Conservation (phyloP, 2,888 invertebrate species). For the Brenthis hecate region DNA sequence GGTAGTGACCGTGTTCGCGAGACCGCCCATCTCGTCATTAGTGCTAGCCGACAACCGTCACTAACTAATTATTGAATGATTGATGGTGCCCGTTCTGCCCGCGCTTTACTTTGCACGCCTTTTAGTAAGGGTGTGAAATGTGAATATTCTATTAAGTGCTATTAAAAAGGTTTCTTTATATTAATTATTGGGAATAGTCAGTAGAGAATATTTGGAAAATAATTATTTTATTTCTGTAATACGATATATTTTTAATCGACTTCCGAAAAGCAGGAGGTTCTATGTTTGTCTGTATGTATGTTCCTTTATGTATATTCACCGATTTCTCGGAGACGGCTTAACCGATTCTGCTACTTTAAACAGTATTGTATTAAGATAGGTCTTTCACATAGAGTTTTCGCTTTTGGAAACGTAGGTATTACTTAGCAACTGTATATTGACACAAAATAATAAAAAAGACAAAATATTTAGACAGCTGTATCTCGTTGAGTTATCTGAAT, state of each 20-base stretch:
- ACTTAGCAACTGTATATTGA: too few species aligned
- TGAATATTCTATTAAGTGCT: constrained; percentile 5
- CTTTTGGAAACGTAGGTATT: too few species aligned
- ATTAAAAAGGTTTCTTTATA: background rate
- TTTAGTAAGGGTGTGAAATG: constrained; percentile 7
- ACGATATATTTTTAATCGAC: background rate
- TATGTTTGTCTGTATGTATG: too few species aligned
- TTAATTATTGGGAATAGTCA: too few species aligned
- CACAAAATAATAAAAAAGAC: background rate
- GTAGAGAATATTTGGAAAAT: too few species aligned
- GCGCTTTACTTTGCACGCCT: constrained; percentile 48
- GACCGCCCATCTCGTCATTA: constrained; percentile 58
- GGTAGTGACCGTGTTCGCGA: constrained; percentile 23
- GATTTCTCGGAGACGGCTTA: too few species aligned
- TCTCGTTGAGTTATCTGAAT: background rate
- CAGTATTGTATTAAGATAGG: too few species aligned
- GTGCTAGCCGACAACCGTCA: constrained; percentile 60
- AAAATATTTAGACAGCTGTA: background rate
- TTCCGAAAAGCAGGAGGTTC: too few species aligned
- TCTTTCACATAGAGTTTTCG: too few species aligned
- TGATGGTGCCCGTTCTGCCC: constrained; percentile 59
- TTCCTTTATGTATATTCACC: too few species aligned
- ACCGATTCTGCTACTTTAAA: too few species aligned
- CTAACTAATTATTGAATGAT: constrained; percentile 69
- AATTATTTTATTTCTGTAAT: too few species aligned